Conservation (phyloP, 2,797 vertebrate genomes). For the Avahi laniger region DNA sequence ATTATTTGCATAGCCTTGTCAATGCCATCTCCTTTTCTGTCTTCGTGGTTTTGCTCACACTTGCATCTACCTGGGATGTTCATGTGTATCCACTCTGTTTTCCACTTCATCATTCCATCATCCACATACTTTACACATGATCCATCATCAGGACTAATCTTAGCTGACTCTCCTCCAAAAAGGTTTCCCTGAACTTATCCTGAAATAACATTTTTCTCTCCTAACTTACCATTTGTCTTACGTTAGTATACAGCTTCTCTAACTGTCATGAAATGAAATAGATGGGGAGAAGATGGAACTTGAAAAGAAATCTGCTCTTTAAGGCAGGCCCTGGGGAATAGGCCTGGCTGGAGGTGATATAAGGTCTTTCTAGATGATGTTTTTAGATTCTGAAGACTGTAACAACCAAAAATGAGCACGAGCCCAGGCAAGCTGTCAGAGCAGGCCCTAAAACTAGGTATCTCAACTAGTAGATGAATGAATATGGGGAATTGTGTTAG, state of each 20-base stretch:
- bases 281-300: background rate
- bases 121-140: background rate
- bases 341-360: background rate
- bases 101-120: background rate
- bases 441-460: background rate
- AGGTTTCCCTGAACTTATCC: background rate
- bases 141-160: background rate
- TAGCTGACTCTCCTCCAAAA: background rate
- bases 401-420: background rate
- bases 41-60: background rate
- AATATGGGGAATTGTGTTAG: background rate
- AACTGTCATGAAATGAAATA: background rate
- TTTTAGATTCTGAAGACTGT: background rate
- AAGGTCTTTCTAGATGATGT: background rate
- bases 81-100: background rate
- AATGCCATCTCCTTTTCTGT: background rate
- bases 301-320: background rate
- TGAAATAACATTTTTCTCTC: background rate
- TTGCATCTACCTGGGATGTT: background rate
- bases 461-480: background rate
- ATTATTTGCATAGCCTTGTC: background rate
- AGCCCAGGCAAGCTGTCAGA: background rate
- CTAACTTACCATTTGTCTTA: background rate
- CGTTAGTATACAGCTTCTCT: background rate
- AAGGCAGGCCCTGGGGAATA: background rate